These are phyloP conservation scores for Pteropus rufus DNA, from an alignment of 2,797 vertebrate genomes.

Conservation along the genomic window DNA sequence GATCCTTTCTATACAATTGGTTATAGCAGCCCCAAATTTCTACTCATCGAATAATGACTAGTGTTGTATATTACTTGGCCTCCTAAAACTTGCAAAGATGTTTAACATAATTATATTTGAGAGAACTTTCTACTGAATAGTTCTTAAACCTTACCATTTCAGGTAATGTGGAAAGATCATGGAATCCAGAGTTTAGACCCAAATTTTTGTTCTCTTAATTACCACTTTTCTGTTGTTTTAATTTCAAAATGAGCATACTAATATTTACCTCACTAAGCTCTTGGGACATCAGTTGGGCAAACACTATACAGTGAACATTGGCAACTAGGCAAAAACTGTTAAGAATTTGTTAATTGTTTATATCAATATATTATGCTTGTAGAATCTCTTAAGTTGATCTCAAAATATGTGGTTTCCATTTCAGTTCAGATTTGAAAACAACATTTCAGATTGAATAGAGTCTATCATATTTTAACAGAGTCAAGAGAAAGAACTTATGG, in stretches of 20 bases:
- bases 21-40: neutral
- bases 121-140: neutral
- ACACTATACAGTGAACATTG: neutral
- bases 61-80: neutral
- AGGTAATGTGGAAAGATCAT: neutral
- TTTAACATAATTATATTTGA: slow-evolving; percentile 3
- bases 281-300: neutral
- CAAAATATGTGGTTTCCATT: slow-evolving; percentile 18
- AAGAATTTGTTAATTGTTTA: neutral
- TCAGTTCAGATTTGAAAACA: slow-evolving; percentile 24
- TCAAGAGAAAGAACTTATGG: slow-evolving; percentile 93
- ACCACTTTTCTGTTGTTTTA: neutral
- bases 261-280: neutral
- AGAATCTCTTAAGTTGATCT: neutral
- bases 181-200: neutral
- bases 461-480: slow-evolving; percentile 76
- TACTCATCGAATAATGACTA: neutral
- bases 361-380: neutral
- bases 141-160: neutral
- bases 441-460: slow-evolving; percentile 24
- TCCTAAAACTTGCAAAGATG: neutral
- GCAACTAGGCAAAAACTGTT: neutral
- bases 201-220: neutral
- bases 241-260: slow-evolving; percentile 6
- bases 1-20: neutral